Conservation (phyloP, 2,113 vertebrate genomes). For the Cacatua alba region DNA sequence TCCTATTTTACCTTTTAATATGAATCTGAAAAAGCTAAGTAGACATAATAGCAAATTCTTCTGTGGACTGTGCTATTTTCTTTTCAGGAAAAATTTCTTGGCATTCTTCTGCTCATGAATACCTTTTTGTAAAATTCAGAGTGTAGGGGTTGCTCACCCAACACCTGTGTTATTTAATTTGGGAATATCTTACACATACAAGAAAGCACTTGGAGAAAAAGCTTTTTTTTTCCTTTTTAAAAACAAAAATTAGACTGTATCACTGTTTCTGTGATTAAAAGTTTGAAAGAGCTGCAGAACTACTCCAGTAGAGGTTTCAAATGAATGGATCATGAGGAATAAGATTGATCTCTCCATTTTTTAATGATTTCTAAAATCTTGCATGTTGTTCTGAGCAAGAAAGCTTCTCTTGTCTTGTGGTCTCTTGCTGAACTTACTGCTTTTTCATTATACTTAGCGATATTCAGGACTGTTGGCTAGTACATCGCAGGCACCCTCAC, state of each 20-base stretch:
- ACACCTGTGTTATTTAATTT: neutral
- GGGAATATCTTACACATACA: neutral
- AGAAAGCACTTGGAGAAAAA: neutral
- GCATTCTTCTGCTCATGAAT: neutral
- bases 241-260: neutral
- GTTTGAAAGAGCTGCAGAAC: neutral
- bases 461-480: neutral
- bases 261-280: neutral
- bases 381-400: neutral
- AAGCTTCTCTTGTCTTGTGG: neutral
- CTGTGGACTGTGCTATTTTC: neutral
- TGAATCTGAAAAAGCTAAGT: neutral
- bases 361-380: neutral
- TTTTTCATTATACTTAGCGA: neutral
- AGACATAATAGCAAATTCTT: neutral
- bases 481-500: accelerated
- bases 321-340: neutral
- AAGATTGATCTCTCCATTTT: neutral
- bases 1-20: neutral
- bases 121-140: neutral
- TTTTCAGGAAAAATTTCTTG: neutral
- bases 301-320: neutral
- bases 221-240: neutral
- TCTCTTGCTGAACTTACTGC: neutral
- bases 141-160: neutral